Evolutionary conservation across 2,888 invertebrate genomes (phyloP), one percentile per base, ranked within the genome.

Genomic region (Latrodectus hesperus): DNA sequence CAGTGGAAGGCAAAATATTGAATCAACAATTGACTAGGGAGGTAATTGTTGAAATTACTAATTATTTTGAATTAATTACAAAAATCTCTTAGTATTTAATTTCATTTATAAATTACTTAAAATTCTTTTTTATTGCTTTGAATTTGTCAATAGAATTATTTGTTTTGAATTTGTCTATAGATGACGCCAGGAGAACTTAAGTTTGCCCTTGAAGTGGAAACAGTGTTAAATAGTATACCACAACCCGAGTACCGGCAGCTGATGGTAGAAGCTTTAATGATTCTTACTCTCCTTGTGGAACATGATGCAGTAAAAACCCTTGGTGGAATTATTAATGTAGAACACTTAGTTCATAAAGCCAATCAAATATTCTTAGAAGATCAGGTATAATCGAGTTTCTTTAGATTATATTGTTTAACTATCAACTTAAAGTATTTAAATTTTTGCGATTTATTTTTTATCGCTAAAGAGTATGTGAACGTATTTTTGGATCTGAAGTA

Each of bases 171-270:
- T 38, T 38, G 0, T 38, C 6, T 26, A 67, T 90, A 94, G 95
- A 99, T 99, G 99, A 99, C 99, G 0, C 95, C 98, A 0, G 98
- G 98, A 68, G 99, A 99, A 93, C 93, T 99, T 91, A 99, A 99
- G 93, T 99, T 99, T 93, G 99, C 99, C 0, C 93, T 99, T 17
- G 97, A 98, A 82, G 99, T 99, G 0, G 99, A 99, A 93, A 96
- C 98, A 2, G 98, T 98, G 4, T 93, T 99, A 77, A 99, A 99
- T 92, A 96, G 96, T 77, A 98, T 99, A 91, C 98, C 99, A 0
- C 98, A 99, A 92, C 99, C 99, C 0, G 99, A 99, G 92, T 99
- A 99, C 93, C 94, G 99, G 38, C 99, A 99, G 92, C 93, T 99
- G 89, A 96, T 99, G 81, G 99, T 99, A 0, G 94, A 99, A 93